Percentiles rank a stretch among this genome's conserved stretches.
Evolutionary conservation across 2,888 invertebrate species (phyloP).

Genomic region (Aethes cnicana): DNA sequence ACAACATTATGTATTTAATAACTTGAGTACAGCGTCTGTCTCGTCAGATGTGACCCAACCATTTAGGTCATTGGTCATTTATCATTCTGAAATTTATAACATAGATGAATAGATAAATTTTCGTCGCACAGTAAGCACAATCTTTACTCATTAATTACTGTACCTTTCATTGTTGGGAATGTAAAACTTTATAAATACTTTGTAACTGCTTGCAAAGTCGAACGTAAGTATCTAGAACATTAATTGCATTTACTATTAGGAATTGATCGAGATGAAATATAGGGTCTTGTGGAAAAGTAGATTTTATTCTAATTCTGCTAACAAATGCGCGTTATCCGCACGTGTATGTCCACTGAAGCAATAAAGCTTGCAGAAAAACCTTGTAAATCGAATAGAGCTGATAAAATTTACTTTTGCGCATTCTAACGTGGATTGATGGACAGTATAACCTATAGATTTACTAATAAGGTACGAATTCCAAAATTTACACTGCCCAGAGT

Average conservation of each 20-base stretch:
- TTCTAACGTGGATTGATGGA: constrained; percentile 12
- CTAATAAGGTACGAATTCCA: constrained; percentile 38
- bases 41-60: constrained; percentile 39
- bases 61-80: neutral
- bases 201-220: constrained; percentile 31
- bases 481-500: constrained; percentile 57
- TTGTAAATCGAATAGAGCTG: constrained; percentile 1
- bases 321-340: no score
- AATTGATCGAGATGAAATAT: constrained; percentile 55
- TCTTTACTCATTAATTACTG: constrained; percentile 46
- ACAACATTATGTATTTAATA: constrained; percentile 18
- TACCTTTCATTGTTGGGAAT: constrained; percentile 28
- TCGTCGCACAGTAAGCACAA: constrained; percentile 71
- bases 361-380: neutral
- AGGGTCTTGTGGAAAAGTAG: constrained; percentile 37
- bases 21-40: constrained; percentile 6
- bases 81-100: constrained; percentile 41
- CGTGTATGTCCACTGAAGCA: neutral
- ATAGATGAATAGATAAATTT: constrained; percentile 47
- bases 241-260: constrained; percentile 55
- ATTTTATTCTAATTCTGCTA: constrained; percentile 19
- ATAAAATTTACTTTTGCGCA: constrained; percentile 29
- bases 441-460: constrained; percentile 16
- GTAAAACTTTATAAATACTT: constrained; percentile 28
- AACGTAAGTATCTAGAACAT: constrained; percentile 11